Conservation (phyloP, 2,113 vertebrate genomes). For the Oreochromis niloticus region DNA sequence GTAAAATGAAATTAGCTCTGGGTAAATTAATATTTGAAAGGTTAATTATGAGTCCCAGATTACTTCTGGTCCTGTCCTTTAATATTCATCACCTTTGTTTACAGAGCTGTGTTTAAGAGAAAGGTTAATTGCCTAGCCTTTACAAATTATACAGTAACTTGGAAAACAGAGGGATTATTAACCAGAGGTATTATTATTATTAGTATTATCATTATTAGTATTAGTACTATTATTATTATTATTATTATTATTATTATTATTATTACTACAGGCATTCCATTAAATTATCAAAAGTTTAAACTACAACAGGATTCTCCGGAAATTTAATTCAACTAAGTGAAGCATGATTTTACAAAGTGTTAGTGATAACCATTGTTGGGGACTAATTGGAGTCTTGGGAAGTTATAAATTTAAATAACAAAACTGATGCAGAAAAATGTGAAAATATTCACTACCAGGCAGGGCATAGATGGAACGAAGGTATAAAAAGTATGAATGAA, state of each 20-base stretch:
- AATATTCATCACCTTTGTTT: neutral
- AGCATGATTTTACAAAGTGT: too few relatives aligned
- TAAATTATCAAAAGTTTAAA: neutral
- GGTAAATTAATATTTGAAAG: neutral
- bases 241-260: accelerated
- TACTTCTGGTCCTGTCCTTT: neutral
- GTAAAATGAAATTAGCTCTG: neutral
- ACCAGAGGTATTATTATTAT: accelerated
- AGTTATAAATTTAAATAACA: too few relatives aligned
- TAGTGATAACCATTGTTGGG: too few relatives aligned
- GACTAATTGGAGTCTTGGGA: too few relatives aligned
- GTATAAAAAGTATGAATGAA: neutral
- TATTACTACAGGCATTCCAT: neutral
- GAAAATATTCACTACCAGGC: too few relatives aligned
- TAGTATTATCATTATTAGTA: neutral
- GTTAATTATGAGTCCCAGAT: neutral
- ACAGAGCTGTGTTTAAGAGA: neutral
- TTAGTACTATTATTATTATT: accelerated
- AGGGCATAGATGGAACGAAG: neutral
- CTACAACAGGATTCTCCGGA: neutral
- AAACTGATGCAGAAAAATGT: too few relatives aligned
- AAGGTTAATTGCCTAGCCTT: neutral
- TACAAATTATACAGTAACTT: neutral
- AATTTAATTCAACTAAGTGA: neutral
- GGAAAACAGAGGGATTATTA: neutral